Percentiles rank a stretch among this genome's conserved stretches.
phyloP scores from a whole-genome alignment of 30 jellyfish, hydroid and myxozoan genomes.

The Hydractinia echinata region DNA sequence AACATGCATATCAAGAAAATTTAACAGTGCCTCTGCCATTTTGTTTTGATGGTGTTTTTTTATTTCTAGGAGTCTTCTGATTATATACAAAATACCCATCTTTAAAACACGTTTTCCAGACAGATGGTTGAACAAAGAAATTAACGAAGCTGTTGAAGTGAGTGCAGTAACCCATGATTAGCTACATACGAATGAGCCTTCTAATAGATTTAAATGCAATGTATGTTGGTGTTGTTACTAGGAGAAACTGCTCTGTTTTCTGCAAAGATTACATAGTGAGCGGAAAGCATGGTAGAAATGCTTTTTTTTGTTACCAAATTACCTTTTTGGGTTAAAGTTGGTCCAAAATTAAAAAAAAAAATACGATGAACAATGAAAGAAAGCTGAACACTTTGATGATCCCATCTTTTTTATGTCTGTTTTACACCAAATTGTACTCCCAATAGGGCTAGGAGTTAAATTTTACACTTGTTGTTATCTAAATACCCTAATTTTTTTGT shows the following conservation, averaged over 20 bases:
- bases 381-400: too few species aligned
- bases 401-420: too few species aligned
- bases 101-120: constrained; percentile 57
- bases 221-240: neutral
- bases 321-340: too few species aligned
- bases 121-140: constrained; percentile 45
- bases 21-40: neutral
- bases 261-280: neutral
- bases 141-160: constrained; percentile 29
- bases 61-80: constrained; percentile 51
- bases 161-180: too few species aligned
- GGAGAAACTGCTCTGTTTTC: neutral
- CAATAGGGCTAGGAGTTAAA: too few species aligned
- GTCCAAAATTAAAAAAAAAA: too few species aligned
- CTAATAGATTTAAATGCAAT: neutral
- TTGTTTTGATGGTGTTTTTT: neutral
- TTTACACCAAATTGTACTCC: too few species aligned
- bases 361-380: too few species aligned
- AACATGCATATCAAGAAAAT: too few species aligned
- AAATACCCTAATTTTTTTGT: neutral
- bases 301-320: too few species aligned
- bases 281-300: neutral
- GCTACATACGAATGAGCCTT: neutral
- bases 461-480: too few species aligned
- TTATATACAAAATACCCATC: constrained; percentile 60